Base-by-base conservation (phyloP, 2,797 vertebrate genomes). In the Scomberomorus guttatus region DNA sequence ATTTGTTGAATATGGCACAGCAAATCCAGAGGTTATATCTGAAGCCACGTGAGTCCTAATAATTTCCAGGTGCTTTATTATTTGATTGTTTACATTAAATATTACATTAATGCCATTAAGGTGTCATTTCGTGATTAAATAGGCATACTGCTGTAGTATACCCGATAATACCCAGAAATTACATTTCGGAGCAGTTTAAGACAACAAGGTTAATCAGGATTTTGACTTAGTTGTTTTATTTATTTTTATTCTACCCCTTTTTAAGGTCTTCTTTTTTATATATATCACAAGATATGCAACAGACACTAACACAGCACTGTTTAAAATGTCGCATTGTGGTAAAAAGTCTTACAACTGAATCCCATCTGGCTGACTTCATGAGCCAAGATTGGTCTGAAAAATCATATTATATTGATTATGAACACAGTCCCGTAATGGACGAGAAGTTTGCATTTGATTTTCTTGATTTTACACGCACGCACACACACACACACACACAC, bases 401-500 rank as follows among this genome's bases (percentile, higher is more conserved):
- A 37, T 15, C 5, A 46, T 55, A 4, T 56, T 75, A 66, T 34
- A 55, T 62, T 51, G 12, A 59, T 55, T 37, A 59, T 32, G 4
- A 65, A 69, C 5, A 61, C 15, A 55, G 1, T 12, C 24, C 11
- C 14, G 1, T 12, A 6, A 29, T 61, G 25, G 15, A 75, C 63
- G 20, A 54, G n/a, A 13, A 17, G 3, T 48, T 56, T 54, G 20
- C 2, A 52, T 51, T 69, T 22, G 1, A 34, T 18, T 56, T 44
- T 57, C 6, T 57, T 75, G 37, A 37, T 37, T 11, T 1, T 7
- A 2, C 11, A 39, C 57, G 4, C 44, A 44, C 52, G 20, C 54
- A 48, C 50, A 48, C 51, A 42, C 42, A 39, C 57, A 52, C 48
- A 56, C 58, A 54, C 67, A 63, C 65, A 70, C 64, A 29, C 17